Evolutionary conservation across 35 echinoderm and acorn worm species (phyloP).

Genomic region (Lytechinus pictus): DNA sequence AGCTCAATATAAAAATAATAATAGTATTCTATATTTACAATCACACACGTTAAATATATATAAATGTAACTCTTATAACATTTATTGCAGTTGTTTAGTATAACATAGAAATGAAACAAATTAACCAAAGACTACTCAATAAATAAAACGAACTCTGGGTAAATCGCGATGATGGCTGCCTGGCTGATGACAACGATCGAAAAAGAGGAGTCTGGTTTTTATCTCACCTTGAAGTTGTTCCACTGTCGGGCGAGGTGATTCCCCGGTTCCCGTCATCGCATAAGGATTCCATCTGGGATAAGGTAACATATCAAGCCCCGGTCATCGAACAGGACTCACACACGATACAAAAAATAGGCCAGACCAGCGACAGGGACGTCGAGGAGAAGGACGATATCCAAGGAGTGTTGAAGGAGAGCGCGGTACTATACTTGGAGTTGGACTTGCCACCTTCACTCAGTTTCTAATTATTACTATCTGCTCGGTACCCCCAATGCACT

Average conservation of each 20-base stretch:
- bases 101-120: too few species aligned
- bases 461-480: constrained; percentile 44
- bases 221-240: constrained; percentile 31
- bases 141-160: too few species aligned
- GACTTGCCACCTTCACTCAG: background rate
- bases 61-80: too few species aligned
- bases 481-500: background rate
- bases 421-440: constrained; percentile 31
- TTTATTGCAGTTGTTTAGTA: too few species aligned
- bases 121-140: too few species aligned
- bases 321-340: background rate
- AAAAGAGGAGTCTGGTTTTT: background rate
- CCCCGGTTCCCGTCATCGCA: constrained; percentile 9
- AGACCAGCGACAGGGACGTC: constrained; percentile 2
- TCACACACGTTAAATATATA: too few species aligned
- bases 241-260: constrained; percentile 21
- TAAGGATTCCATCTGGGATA: constrained; percentile 45
- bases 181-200: too few species aligned
- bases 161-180: too few species aligned
- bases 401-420: background rate
- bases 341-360: background rate
- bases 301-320: constrained; percentile 30
- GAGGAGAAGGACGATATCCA: background rate
- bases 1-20: too few species aligned
- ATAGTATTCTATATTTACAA: too few species aligned